Percentiles rank a stretch among this genome's conserved stretches.
phyloP scores from a whole-genome alignment of 2,113 vertebrate species.

The Proterorhinus semilunaris region DNA sequence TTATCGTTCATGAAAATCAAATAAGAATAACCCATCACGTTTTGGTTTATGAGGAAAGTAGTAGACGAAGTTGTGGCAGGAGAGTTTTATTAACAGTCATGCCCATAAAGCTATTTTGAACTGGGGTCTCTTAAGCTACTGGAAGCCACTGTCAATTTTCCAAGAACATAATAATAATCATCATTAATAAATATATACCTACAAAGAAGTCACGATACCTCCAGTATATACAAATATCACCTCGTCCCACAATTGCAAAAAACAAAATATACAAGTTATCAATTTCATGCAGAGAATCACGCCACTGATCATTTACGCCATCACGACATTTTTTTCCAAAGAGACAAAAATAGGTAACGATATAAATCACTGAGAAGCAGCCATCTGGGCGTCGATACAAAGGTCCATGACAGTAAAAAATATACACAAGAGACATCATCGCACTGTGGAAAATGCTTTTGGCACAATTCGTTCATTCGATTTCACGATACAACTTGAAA shows the following conservation, averaged over 20 bases:
- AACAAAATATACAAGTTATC: constrained; percentile 6
- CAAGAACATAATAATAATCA: constrained; percentile 12
- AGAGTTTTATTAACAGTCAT: constrained; percentile 48
- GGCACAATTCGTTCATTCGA: neutral
- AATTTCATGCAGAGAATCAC: constrained; percentile 48
- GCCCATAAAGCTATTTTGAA: constrained; percentile 42
- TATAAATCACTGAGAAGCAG: neutral
- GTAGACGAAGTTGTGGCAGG: constrained; percentile 30
- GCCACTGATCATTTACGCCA: constrained; percentile 16
- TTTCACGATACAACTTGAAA: neutral
- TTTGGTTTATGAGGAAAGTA: constrained; percentile 17
- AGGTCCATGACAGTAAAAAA: neutral
- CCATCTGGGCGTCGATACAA: neutral
- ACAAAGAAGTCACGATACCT: constrained; percentile 20
- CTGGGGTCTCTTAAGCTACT: constrained; percentile 38
- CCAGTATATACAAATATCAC: constrained; percentile 45
- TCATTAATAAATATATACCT: constrained; percentile 10
- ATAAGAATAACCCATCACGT: neutral
- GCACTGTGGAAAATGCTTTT: constrained; percentile 1
- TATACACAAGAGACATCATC: neutral
- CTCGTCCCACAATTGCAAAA: constrained; percentile 22
- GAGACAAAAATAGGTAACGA: neutral
- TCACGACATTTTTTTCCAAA: neutral
- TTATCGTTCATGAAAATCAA: too few species aligned
- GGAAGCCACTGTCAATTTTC: constrained; percentile 4